Evolutionary conservation across 2,797 vertebrate genomes (phyloP).

Genomic region (Fringilla coelebs): DNA sequence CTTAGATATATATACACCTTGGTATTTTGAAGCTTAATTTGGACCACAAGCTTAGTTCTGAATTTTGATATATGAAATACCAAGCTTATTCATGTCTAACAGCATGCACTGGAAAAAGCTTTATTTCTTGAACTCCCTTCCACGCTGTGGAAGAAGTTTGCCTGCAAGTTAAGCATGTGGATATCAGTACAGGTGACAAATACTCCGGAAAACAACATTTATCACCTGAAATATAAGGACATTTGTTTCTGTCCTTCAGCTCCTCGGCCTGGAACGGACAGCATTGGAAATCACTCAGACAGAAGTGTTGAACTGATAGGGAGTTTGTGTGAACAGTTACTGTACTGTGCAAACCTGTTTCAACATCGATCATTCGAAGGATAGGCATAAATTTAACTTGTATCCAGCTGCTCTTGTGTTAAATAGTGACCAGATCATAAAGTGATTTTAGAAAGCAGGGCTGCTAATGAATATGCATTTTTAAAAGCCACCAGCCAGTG

Average conservation of each 20-base stretch:
- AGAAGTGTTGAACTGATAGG: constrained; percentile 2
- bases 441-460: neutral
- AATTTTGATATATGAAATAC: neutral
- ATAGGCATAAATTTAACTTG: neutral
- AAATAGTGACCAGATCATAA: neutral
- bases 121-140: constrained; percentile 10
- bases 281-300: constrained; percentile 47
- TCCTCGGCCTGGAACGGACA: constrained; percentile 51
- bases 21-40: neutral
- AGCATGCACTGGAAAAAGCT: neutral
- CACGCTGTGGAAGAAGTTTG: constrained; percentile 8
- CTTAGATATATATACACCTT: neutral
- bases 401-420: neutral
- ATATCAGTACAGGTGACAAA: constrained; percentile 53
- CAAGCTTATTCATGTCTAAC: neutral
- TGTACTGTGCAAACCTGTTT: neutral
- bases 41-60: neutral
- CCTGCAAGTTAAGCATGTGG: neutral
- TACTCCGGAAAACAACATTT: constrained; percentile 48
- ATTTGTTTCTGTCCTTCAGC: constrained; percentile 58
- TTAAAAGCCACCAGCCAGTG: neutral
- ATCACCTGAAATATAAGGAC: constrained; percentile 53
- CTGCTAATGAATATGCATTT: neutral
- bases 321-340: neutral
- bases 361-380: neutral